These are phyloP conservation scores for Stenotaenia linearis DNA, from an alignment of 2,888 invertebrate genomes.

Conservation along the genomic window DNA sequence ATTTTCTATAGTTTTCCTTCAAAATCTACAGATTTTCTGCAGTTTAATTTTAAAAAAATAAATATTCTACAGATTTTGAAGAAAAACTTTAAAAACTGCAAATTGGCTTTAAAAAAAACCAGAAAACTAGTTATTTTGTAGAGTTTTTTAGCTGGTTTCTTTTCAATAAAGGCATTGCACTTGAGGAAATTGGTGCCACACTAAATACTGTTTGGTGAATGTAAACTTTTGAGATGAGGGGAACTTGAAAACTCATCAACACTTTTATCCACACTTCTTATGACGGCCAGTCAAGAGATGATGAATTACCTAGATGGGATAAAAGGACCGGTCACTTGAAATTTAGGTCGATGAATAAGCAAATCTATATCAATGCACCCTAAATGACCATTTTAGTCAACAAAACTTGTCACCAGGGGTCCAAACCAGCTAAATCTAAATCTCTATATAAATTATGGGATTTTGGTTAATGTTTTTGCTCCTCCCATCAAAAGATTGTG, in stretches of 20 bases:
- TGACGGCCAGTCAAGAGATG: neutral
- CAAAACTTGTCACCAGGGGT: neutral
- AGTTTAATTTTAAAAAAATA: too few relatives aligned
- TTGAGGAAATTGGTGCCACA: neutral
- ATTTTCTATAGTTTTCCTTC: too few relatives aligned
- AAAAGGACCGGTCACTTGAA: conserved; percentile 10
- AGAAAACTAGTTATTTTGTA: too few relatives aligned
- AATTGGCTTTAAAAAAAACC: too few relatives aligned
- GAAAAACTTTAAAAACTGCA: too few relatives aligned
- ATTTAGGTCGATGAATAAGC: conserved; percentile 20
- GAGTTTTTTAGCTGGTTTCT: too few relatives aligned
- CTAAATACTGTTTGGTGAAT: neutral
- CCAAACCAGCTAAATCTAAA: neutral
- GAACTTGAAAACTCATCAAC: neutral
- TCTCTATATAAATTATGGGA: neutral
- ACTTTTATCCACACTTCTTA: neutral
- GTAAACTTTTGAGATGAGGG: neutral
- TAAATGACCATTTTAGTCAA: neutral
- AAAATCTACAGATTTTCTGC: too few relatives aligned
- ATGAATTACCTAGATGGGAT: neutral
- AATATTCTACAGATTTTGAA: too few relatives aligned
- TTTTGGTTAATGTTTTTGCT: neutral
- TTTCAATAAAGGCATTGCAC: too few relatives aligned
- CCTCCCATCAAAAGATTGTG: neutral
- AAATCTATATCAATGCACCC: neutral